Conservation (phyloP, 1,140 invertebrate species). For the Daktulosphaira vitifoliae region DNA sequence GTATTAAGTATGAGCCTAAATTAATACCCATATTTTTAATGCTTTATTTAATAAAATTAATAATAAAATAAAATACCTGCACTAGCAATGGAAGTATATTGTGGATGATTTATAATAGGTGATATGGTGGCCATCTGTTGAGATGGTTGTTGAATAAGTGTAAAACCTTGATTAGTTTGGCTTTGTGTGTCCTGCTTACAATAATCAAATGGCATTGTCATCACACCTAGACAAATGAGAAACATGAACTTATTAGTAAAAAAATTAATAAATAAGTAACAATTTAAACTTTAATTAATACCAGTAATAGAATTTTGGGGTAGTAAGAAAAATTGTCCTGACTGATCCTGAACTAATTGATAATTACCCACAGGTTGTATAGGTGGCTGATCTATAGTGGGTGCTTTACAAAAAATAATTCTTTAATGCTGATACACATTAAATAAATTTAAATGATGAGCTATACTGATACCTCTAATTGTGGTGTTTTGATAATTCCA, state of each 20-base stretch:
- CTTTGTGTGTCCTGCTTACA: conserved; percentile 7
- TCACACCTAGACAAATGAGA: neutral
- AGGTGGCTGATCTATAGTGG: conserved; percentile 14
- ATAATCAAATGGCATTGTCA: conserved; percentile 26
- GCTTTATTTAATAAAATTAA: too few relatives aligned
- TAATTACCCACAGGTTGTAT: conserved; percentile 7
- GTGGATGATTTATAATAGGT: conserved; percentile 16
- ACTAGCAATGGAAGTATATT: conserved; percentile 26
- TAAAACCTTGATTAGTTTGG: conserved; percentile 19
- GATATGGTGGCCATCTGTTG: conserved; percentile 25
- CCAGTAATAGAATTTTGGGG: conserved; percentile 25
- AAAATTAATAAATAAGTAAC: neutral
- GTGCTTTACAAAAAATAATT: conserved; percentile 15
- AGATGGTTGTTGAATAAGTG: conserved; percentile 10
- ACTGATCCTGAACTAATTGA: conserved; percentile 26
- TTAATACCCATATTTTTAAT: neutral
- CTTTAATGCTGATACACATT: neutral
- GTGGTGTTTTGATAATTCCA: conserved; percentile 25
- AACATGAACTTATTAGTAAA: neutral
- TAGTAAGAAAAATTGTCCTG: conserved; percentile 17
- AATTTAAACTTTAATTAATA: neutral
- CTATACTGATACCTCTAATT: neutral
- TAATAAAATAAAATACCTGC: conserved; percentile 14
- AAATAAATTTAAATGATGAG: neutral
- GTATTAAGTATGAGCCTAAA: conserved; percentile 14